Conservation (phyloP, 2,888 invertebrate genomes). For the Spilarctia lutea region DNA sequence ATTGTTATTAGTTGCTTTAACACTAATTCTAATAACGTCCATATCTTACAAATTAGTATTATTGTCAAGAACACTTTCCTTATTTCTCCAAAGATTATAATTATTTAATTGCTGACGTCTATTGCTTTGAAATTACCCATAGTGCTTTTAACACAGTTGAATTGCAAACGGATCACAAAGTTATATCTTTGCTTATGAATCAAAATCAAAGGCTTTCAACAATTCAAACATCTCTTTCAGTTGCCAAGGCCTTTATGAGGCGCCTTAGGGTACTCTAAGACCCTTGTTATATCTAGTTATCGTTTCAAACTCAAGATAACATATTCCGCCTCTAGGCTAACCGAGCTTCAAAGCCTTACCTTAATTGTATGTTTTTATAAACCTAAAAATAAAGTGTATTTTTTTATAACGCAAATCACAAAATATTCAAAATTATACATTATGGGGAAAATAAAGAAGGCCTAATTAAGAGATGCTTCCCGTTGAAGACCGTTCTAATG, state of each 20-base stretch:
- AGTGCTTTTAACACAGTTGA: not conserved
- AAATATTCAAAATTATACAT: constrained; percentile 52
- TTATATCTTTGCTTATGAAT: not conserved
- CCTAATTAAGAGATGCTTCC: constrained; percentile 59
- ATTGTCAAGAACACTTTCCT: not conserved
- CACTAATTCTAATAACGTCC: not conserved
- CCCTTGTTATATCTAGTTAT: constrained; percentile 35
- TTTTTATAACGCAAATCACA: constrained; percentile 43
- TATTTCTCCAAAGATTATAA: not conserved
- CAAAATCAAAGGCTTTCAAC: constrained; percentile 14
- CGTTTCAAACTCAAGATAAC: constrained; percentile 45
- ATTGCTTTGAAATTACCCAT: not conserved
- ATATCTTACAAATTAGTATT: too few species aligned
- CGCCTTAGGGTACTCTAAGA: constrained; percentile 16
- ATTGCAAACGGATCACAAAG: not conserved
- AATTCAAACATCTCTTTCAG: constrained; percentile 19
- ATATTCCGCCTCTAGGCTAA: constrained; percentile 41
- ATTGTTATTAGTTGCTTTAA: not conserved
- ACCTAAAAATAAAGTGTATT: constrained; percentile 31
- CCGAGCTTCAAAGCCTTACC: constrained; percentile 47
- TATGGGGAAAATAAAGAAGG: constrained; percentile 55
- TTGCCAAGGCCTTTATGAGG: constrained; percentile 12
- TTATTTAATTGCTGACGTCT: not conserved
- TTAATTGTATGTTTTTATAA: constrained; percentile 43
- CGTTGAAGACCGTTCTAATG: constrained; percentile 51